phyloP scores from a whole-genome alignment of 2,113 vertebrate species.

The Pongo abelii region DNA sequence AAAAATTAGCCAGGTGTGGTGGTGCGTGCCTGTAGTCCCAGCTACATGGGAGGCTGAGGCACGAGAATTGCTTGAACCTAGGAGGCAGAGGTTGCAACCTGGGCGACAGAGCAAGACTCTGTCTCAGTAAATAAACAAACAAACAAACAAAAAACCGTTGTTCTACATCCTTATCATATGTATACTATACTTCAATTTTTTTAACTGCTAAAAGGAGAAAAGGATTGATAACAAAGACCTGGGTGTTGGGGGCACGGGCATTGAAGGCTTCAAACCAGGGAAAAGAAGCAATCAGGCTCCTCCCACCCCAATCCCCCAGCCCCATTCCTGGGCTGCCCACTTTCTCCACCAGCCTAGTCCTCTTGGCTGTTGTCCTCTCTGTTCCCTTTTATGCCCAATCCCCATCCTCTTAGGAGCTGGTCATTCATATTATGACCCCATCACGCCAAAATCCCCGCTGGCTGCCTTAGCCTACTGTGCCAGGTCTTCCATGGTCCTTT shows the following conservation, averaged over 20 bases:
- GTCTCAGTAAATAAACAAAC: too few species aligned
- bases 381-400: not conserved
- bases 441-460: not conserved
- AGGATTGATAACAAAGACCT: too few species aligned
- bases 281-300: not conserved
- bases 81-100: too few species aligned
- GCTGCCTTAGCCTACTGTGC: not conserved
- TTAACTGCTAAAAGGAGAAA: not conserved
- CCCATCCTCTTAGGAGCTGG: not conserved
- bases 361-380: not conserved
- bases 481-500: too few species aligned
- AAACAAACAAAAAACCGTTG: not conserved
- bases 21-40: too few species aligned
- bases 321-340: not conserved
- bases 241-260: too few species aligned
- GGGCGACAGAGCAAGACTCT: too few species aligned
- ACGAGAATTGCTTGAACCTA: too few species aligned
- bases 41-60: too few species aligned
- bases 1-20: too few species aligned
- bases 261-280: not conserved
- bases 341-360: too few species aligned
- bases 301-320: not conserved
- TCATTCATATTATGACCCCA: rapidly evolving
- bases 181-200: not conserved
- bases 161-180: not conserved